Evolutionary conservation across 2,888 invertebrate genomes (phyloP), one percentile per base, ranked within the genome.

Genomic region (Caenorhabditis panamensis): DNA sequence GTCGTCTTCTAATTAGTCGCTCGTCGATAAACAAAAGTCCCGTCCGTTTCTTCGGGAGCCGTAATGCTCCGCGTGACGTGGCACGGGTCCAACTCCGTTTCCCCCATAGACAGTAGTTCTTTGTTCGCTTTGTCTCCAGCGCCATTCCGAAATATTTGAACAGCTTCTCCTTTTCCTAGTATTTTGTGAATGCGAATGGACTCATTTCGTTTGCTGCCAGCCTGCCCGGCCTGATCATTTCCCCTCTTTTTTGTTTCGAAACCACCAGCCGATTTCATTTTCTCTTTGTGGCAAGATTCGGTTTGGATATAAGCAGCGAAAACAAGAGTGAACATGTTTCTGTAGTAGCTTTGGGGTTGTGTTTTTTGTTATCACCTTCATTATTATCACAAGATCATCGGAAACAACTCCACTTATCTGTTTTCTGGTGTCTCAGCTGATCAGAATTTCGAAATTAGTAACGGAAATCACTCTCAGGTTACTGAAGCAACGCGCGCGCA

Each of bases 91-190:
- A 47, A 3, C 18, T 13, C 41, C 41, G 13, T 41, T 59, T 20
- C 24, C 26, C n/a, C n/a, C 28, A 31, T 26, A 63, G 63, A 61
- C 66, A 61, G 75, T 66, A 61, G 66, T 61, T 75, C 75, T 53
- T 75, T 75, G 75, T 75, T 75, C 66, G 59, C 75, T 66, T 75
- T 75, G 75, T 75, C 75, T 75, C 66, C 75, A 75, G 64, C 68
- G 68, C 77, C 77, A 77, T 77, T 69, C 47, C 56, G 69, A 77
- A 76, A 51, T 77, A 58, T 77, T 77, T 77, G 59, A 77, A 77
- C 77, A 77, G 77, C 77, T 64, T 77, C 68, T 68, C 62, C 31
- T 31, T 31, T 75, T 76, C 63, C 68, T 53, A 68, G 54, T 76
- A 58, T 76, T 76, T 68, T 76, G 66, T 66, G 75, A 54, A 66